Evolutionary conservation across 2,888 invertebrate genomes (phyloP).

Genomic region (Pegoplata infirma): DNA sequence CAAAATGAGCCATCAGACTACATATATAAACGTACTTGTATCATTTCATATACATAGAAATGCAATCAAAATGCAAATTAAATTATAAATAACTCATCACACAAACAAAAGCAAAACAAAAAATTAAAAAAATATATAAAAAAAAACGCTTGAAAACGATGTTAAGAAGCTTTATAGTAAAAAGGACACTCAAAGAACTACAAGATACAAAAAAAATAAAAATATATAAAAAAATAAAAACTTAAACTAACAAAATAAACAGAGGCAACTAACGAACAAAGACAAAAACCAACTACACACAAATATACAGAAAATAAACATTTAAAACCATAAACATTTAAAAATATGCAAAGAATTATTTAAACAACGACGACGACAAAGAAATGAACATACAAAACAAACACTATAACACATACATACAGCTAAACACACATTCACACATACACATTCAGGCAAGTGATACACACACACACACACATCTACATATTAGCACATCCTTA

Average conservation of each 20-base stretch:
- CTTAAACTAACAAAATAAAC: conserved; percentile 5
- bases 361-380: conserved; percentile 7
- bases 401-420: background rate
- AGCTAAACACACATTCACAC: background rate
- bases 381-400: conserved; percentile 9
- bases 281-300: background rate
- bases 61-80: conserved; percentile 53
- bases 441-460: background rate
- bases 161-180: conserved; percentile 13
- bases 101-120: conserved; percentile 3
- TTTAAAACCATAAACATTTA: conserved; percentile 18
- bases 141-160: conserved; percentile 2
- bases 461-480: background rate
- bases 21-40: no score
- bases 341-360: conserved; percentile 29
- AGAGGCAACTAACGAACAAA: background rate
- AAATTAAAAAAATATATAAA: background rate
- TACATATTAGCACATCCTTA: background rate
- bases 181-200: conserved; percentile 17
- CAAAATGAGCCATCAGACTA: conserved; percentile 10
- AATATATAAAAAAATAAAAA: background rate
- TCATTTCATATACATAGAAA: conserved; percentile 9
- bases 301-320: conserved; percentile 6
- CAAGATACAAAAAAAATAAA: background rate
- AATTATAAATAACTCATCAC: conserved; percentile 20